Conservation (phyloP, 2,797 vertebrate species). For the Nyctalus aviator region DNA sequence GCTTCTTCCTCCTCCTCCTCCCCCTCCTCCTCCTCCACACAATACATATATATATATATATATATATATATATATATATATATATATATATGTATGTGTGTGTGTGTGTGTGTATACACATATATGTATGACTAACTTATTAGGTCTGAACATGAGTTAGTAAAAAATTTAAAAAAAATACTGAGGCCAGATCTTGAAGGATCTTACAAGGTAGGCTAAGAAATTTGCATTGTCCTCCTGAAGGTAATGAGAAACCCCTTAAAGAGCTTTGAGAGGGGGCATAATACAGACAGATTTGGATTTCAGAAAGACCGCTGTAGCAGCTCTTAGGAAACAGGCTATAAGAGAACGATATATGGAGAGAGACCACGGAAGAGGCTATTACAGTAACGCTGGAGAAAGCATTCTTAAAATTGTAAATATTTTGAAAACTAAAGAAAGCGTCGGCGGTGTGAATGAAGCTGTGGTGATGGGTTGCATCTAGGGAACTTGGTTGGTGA, state of each 20-base stretch:
- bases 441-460: background rate
- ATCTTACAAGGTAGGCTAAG: background rate
- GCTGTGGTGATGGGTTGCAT: background rate
- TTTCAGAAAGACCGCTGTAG: background rate
- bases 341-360: background rate
- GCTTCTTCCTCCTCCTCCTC: background rate
- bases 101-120: background rate
- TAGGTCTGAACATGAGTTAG: background rate
- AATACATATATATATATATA: too few species aligned
- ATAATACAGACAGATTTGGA: background rate
- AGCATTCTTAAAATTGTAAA: background rate
- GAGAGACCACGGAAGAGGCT: background rate
- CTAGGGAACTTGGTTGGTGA: background rate
- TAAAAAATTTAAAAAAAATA: background rate
- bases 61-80: background rate
- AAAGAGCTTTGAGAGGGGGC: background rate
- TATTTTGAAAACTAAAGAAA: background rate
- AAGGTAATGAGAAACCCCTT: background rate
- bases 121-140: background rate
- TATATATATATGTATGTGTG: too few species aligned
- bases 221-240: slow-evolving; percentile 14
- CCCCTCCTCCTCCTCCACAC: too few species aligned
- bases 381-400: background rate
- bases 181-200: background rate
- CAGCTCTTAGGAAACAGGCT: slow-evolving; percentile 1